These are phyloP conservation scores for Branchipolynoe longqiensis DNA, from an alignment of 2,888 invertebrate genomes.

Conservation along the genomic window DNA sequence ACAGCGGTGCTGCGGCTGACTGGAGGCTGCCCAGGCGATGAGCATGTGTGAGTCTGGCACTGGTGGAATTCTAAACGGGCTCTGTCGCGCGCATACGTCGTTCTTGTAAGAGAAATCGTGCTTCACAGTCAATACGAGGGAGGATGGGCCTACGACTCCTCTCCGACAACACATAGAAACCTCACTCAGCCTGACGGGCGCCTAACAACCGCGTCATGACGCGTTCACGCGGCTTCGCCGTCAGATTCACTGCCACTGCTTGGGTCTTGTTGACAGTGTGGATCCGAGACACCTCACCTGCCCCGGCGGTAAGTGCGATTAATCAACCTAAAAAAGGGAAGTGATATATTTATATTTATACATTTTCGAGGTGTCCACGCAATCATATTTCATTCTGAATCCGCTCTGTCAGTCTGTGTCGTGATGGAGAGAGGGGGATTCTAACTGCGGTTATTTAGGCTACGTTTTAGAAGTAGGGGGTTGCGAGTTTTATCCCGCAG, in stretches of 20 bases:
- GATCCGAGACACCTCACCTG: conserved; percentile 9
- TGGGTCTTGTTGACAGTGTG: conserved; percentile 39
- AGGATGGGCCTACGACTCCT: not conserved
- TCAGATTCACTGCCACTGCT: not conserved
- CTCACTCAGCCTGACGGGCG: not conserved
- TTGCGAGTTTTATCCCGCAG: too few relatives aligned
- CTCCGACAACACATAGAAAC: not conserved
- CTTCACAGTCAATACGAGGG: not conserved
- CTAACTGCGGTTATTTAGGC: too few relatives aligned
- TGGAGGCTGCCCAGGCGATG: not conserved
- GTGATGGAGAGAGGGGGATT: too few relatives aligned
- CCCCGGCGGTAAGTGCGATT: conserved; percentile 38
- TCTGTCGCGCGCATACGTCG: not conserved
- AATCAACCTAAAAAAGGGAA: too few relatives aligned
- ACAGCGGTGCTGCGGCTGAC: not conserved
- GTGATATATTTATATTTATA: not conserved
- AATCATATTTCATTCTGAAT: too few relatives aligned
- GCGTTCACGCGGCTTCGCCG: not conserved
- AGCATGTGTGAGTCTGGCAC: conserved; percentile 52
- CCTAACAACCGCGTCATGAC: not conserved
- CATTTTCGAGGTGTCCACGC: not conserved
- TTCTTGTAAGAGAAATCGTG: not conserved
- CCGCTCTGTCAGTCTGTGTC: too few relatives aligned
- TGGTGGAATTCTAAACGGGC: conserved; percentile 50
- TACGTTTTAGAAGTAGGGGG: too few relatives aligned